Evolutionary conservation across 2,888 invertebrate genomes (phyloP), one percentile per base, ranked within the genome.

Genomic region (Tetramorium bicarinatum): DNA sequence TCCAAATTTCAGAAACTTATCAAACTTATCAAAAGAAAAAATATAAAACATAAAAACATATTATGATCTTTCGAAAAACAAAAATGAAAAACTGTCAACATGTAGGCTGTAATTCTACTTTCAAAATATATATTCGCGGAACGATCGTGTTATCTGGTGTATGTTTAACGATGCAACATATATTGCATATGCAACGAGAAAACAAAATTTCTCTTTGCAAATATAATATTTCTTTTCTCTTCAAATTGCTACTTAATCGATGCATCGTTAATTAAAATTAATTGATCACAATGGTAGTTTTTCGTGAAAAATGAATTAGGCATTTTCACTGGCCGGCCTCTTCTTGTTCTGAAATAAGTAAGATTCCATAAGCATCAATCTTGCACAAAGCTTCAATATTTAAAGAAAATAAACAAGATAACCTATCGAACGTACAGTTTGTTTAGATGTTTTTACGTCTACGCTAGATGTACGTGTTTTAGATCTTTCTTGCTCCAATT

Each of bases 401-500:
- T 67, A 38, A 52, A 34, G 4, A 34, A 3, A 61, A 34, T 64
- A 2, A 21, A n/a, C 44, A 25, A 44, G 34, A 56, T 21, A 25
- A 29, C 3, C 15, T 49, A 47, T 61, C 6, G 6, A 87, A 87
- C 89, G 92, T 92, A 94, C 94, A 84, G 88, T 93, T 90, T 94
- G 94, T 87, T 94, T 94, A 15, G 92, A 91, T 49, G 93, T 88
- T 84, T 94, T 96, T 0, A 96, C 93, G 85, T 97, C 97, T 71
- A 95, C 93, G 87, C 95, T 95, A 76, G 95, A 93, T 61, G 95
- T 93, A 85, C 96, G 95, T 72, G 96, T 96, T 95, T 96, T 97
- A 4, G 97, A 97, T 72, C 97, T 95, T 94, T 98, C 97, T 92
- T 97, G 97, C 94, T 98, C 97, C 56, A 98, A 95, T 84, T 97